phyloP scores from a whole-genome alignment of 2,797 vertebrate species.

The Linurgus olivaceus region DNA sequence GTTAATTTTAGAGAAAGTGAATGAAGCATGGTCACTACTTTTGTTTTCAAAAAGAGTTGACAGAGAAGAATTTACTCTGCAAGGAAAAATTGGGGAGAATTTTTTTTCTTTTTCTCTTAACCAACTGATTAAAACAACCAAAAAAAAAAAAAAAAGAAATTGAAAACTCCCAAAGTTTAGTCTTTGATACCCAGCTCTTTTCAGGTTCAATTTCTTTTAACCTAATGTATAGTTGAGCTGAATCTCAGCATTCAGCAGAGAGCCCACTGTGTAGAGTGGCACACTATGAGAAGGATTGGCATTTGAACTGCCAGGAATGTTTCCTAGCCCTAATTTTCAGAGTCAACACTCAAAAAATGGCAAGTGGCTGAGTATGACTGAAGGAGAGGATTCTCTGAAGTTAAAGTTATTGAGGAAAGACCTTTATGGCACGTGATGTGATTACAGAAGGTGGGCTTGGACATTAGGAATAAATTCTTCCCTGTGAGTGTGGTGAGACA shows the following conservation, averaged over 20 bases:
- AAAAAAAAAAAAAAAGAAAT: neutral
- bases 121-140: neutral
- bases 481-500: neutral
- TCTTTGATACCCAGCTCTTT: neutral
- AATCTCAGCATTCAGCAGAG: neutral
- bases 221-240: neutral
- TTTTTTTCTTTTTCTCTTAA: neutral
- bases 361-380: neutral
- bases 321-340: neutral
- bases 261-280: neutral
- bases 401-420: neutral
- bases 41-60: neutral
- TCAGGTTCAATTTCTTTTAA: neutral
- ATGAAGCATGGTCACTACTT: neutral
- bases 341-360: neutral
- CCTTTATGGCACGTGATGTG: neutral
- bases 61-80: neutral
- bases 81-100: neutral
- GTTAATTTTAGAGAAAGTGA: neutral
- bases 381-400: neutral
- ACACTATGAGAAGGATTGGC: neutral
- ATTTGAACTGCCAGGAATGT: neutral
- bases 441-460: neutral
- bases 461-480: neutral
- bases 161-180: fast-evolving